Percentiles rank a stretch among this genome's conserved stretches.
These are phyloP conservation scores for Catostomus latipinnis DNA, from an alignment of 2,797 vertebrate species.

Conservation along the genomic window DNA sequence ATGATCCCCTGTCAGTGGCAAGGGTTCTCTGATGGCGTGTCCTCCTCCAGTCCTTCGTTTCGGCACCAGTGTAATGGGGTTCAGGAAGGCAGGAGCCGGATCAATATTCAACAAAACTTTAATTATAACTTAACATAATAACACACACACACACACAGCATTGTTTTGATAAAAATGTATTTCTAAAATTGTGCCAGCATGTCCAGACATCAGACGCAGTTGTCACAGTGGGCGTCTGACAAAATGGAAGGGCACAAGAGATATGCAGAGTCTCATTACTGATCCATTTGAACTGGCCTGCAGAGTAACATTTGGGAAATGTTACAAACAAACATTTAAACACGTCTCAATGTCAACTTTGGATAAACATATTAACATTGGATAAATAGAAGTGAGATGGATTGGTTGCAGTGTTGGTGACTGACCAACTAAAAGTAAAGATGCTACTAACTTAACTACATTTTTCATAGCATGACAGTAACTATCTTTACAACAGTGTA, in stretches of 20 bases:
- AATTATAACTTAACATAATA: too few species aligned
- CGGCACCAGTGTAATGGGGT: too few species aligned
- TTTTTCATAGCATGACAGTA: too few species aligned
- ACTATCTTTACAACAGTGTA: too few species aligned
- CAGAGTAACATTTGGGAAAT: constrained; percentile 46
- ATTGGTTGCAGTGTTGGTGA: not conserved
- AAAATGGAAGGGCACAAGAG: constrained; percentile 19
- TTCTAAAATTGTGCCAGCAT: constrained; percentile 7
- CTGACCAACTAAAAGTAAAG: too few species aligned
- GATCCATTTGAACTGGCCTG: constrained; percentile 42
- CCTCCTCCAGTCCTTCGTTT: too few species aligned
- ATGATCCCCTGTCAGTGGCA: too few species aligned
- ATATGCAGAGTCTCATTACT: constrained; percentile 39
- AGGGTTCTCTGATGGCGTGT: too few species aligned
- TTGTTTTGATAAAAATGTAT: not conserved
- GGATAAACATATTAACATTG: constrained; percentile 29
- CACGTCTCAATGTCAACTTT: constrained; percentile 8
- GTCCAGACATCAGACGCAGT: constrained; percentile 8
- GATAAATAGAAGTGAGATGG: not conserved
- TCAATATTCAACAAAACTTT: too few species aligned
- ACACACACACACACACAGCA: too few species aligned
- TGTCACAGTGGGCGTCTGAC: constrained; percentile 10
- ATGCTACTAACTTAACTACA: too few species aligned
- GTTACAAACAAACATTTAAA: constrained; percentile 38
- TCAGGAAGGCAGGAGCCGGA: too few species aligned